A percentile compares a stretch with the other conserved stretches of the same genome.
These are phyloP conservation scores for Ceyx margarethae DNA, from an alignment of 2,113 vertebrate genomes.

Conservation along the genomic window DNA sequence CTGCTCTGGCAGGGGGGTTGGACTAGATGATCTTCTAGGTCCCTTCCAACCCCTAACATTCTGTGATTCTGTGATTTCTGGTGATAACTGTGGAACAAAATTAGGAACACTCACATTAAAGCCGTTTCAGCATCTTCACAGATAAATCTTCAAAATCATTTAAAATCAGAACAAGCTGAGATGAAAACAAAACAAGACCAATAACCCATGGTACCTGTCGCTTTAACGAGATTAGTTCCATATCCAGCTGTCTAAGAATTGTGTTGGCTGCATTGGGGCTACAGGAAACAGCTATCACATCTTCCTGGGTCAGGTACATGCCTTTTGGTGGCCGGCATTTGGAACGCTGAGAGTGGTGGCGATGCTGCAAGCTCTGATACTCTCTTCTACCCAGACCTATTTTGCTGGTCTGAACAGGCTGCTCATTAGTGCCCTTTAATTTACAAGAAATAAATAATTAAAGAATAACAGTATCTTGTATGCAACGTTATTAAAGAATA, in stretches of 20 bases:
- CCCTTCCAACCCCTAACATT: too few species aligned
- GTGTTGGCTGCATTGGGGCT: conserved; percentile 88
- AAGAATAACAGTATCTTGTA: conserved; percentile 22
- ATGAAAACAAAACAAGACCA: conserved; percentile 26
- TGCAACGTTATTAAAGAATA: not conserved
- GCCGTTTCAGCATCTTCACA: conserved; percentile 44
- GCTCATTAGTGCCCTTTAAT: conserved; percentile 82
- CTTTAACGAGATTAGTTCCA: conserved; percentile 97
- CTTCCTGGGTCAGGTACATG: conserved; percentile 98
- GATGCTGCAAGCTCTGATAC: conserved; percentile 93
- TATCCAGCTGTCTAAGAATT: conserved; percentile 94
- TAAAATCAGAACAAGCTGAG: conserved; percentile 49
- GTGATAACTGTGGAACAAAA: conserved; percentile 38
- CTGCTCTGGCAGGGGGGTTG: too few species aligned
- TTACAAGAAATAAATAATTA: conserved; percentile 52
- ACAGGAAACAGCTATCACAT: conserved; percentile 90
- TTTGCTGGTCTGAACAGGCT: conserved; percentile 84
- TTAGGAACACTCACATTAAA: conserved; percentile 29
- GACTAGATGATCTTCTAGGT: too few species aligned
- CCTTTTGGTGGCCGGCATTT: conserved; percentile 96
- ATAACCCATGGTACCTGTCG: conserved; percentile 86
- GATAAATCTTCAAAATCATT: conserved; percentile 43
- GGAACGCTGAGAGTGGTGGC: conserved; percentile 92
- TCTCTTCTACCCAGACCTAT: conserved; percentile 91
- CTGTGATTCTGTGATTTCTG: not conserved